These are phyloP conservation scores for Gibbula magus DNA, from an alignment of 2,888 invertebrate species.

Conservation along the genomic window DNA sequence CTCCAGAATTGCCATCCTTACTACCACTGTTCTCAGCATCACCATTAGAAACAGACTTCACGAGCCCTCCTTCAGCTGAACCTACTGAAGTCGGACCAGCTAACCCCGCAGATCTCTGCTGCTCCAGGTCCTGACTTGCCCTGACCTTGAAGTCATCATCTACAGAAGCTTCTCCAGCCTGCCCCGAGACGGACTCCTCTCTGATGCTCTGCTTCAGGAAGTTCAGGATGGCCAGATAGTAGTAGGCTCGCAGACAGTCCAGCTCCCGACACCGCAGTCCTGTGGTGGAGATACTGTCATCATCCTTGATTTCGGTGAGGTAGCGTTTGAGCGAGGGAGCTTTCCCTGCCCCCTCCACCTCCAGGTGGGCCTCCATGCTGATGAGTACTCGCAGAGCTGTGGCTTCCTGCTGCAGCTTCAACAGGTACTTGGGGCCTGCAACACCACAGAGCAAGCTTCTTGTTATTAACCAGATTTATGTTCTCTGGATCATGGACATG, in stretches of 20 bases:
- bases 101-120: constrained; percentile 22
- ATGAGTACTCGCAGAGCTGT: constrained; percentile 68
- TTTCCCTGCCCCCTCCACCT: constrained; percentile 61
- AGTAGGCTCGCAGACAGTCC: constrained; percentile 68
- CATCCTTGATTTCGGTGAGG: constrained; percentile 63
- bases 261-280: constrained; percentile 62
- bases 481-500: too few species aligned
- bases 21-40: constrained; percentile 9
- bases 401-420: constrained; percentile 68
- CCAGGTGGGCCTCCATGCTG: constrained; percentile 62
- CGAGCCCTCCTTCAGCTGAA: too few species aligned
- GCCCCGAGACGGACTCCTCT: constrained; percentile 23
- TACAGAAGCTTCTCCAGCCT: background rate
- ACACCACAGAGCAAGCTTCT: constrained; percentile 31
- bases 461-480: too few species aligned
- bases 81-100: too few species aligned
- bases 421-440: constrained; percentile 68
- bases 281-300: constrained; percentile 56
- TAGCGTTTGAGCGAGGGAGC: constrained; percentile 61
- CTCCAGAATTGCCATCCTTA: background rate
- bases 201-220: constrained; percentile 47
- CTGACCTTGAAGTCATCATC: constrained; percentile 1
- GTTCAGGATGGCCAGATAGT: constrained; percentile 62
- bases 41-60: constrained; percentile 3
- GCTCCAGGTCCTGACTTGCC: background rate